Conservation (phyloP, 2,888 invertebrate species). For the Amblyteles armatorius region DNA sequence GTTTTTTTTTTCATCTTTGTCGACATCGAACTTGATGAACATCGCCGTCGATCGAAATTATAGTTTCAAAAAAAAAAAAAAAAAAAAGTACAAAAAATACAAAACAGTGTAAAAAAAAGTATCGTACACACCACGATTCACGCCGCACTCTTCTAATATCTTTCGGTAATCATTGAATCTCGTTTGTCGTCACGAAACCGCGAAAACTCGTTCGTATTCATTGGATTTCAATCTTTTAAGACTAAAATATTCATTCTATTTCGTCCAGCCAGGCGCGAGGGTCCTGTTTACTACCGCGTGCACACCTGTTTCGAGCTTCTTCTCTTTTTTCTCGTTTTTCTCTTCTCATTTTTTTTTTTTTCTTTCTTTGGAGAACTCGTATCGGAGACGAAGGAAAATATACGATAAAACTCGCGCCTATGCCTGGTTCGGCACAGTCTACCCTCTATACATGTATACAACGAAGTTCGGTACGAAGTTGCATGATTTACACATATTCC, state of each 20-base stretch:
- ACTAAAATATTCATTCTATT: constrained; percentile 59
- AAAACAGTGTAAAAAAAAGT: constrained; percentile 56
- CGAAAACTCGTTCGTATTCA: constrained; percentile 28
- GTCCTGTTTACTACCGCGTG: not conserved
- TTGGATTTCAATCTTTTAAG: constrained; percentile 40
- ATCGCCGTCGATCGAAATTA: constrained; percentile 41
- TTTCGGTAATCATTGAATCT: constrained; percentile 11
- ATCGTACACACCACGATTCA: constrained; percentile 59
- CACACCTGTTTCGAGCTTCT: not conserved
- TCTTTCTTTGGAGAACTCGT: constrained; percentile 51
- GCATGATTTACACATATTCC: constrained; percentile 62
- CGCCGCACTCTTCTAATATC: constrained; percentile 1
- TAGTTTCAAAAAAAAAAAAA: constrained; percentile 41
- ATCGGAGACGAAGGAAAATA: constrained; percentile 60
- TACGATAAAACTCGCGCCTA: constrained; percentile 58
- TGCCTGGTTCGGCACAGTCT: constrained; percentile 60
- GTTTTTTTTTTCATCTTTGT: not conserved
- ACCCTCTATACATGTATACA: constrained; percentile 68
- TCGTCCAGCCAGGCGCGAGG: constrained; percentile 55
- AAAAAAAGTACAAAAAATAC: constrained; percentile 11
- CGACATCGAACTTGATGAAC: constrained; percentile 34
- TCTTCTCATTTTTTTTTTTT: not conserved
- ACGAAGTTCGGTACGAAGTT: constrained; percentile 57
- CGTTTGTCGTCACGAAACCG: constrained; percentile 34
- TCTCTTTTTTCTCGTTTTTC: constrained; percentile 10